Evolutionary conservation across 2,888 invertebrate genomes (phyloP).

Genomic region (Acleris emargana): DNA sequence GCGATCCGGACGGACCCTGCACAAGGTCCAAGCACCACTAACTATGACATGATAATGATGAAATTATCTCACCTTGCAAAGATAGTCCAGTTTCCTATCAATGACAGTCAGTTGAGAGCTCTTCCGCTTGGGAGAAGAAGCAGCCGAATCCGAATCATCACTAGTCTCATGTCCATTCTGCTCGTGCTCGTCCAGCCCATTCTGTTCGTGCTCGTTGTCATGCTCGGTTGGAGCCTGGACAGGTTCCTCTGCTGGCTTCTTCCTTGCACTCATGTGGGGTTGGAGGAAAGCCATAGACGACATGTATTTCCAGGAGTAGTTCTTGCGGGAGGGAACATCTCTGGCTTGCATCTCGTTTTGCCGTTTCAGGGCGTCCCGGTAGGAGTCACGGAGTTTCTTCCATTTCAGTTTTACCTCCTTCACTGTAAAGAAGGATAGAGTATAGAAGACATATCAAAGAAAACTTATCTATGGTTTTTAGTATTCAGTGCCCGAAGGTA

Average conservation of each 20-base stretch:
- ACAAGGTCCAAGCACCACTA: too few species aligned
- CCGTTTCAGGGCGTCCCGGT: slow-evolving; percentile 75
- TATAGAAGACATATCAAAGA: not conserved
- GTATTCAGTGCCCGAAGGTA: too few species aligned
- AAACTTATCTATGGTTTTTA: too few species aligned
- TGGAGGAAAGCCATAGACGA: slow-evolving; percentile 75
- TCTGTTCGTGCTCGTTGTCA: slow-evolving; percentile 39
- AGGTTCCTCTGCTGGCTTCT: slow-evolving; percentile 58
- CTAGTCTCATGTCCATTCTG: slow-evolving; percentile 52
- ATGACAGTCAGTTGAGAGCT: slow-evolving; percentile 56
- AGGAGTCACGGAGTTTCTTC: slow-evolving; percentile 78
- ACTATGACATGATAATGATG: too few species aligned
- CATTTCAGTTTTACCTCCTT: slow-evolving; percentile 77
- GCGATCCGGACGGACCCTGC: too few species aligned
- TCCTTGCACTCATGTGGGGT: slow-evolving; percentile 75
- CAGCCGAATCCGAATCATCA: slow-evolving; percentile 50
- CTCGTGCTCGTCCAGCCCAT: slow-evolving; percentile 40
- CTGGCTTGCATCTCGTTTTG: slow-evolving; percentile 67
- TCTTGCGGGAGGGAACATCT: slow-evolving; percentile 56
- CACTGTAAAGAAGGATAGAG: slow-evolving; percentile 53
- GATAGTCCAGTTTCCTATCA: slow-evolving; percentile 64
- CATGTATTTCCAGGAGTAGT: slow-evolving; percentile 75
- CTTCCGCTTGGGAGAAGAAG: slow-evolving; percentile 54
- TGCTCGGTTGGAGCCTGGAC: slow-evolving; percentile 16
- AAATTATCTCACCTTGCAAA: slow-evolving; percentile 49